phyloP scores from a whole-genome alignment of 2,113 vertebrate species.

The Propithecus coquereli region DNA sequence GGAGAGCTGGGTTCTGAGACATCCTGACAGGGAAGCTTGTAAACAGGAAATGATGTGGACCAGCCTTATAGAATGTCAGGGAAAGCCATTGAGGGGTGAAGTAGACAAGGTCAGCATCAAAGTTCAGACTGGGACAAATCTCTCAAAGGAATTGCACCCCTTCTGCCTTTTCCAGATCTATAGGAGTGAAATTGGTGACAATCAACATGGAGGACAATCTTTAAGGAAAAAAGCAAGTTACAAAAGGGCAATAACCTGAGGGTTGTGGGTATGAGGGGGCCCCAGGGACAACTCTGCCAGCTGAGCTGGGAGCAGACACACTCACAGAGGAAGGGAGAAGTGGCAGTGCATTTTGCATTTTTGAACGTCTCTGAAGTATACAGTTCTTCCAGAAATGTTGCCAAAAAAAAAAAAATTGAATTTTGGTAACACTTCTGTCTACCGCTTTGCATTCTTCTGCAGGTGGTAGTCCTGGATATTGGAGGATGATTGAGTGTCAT shows the following conservation, averaged over 20 bases:
- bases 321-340: neutral
- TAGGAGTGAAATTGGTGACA: neutral
- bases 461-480: neutral
- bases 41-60: neutral
- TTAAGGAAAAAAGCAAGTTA: neutral
- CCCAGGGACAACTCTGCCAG: neutral
- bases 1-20: neutral
- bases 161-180: neutral
- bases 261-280: neutral
- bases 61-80: neutral
- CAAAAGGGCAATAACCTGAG: neutral
- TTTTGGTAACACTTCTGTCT: neutral
- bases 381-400: neutral
- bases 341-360: neutral
- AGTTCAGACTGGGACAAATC: neutral
- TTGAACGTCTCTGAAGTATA: neutral
- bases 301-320: neutral
- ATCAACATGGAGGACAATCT: neutral
- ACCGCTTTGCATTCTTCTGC: neutral
- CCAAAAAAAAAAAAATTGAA: neutral
- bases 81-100: neutral
- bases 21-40: neutral
- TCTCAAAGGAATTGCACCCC: neutral
- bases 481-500: no score
- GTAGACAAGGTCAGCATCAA: neutral